These are phyloP conservation scores for human DNA, from an alignment of 2,113 vertebrate species.

Conservation along the genomic window GRCh38 chr6:38972501-38973000, in stretches of 20 bases:
- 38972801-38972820: background rate
- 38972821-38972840: background rate
- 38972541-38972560: slow-evolving; percentile 52
- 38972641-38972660: background rate
- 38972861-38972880: background rate
- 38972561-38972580: slow-evolving; percentile 38
- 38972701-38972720: no score
- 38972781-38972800: background rate
- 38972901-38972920: background rate
- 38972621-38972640: background rate
- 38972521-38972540: slow-evolving; percentile 38
- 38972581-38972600: background rate
- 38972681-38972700: background rate
- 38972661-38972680: background rate
- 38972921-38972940: background rate
- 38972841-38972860: background rate
- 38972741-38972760: background rate
- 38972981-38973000: background rate
- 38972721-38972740: background rate
- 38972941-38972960: background rate
- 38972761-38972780: background rate
- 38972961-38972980: background rate
- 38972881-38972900: background rate
- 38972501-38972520: slow-evolving; percentile 37
- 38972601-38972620: background rate